Percentiles rank a stretch among this genome's conserved stretches.
These are phyloP conservation scores for Dorcus hopei DNA, from an alignment of 2,888 invertebrate genomes.

Conservation along the genomic window DNA sequence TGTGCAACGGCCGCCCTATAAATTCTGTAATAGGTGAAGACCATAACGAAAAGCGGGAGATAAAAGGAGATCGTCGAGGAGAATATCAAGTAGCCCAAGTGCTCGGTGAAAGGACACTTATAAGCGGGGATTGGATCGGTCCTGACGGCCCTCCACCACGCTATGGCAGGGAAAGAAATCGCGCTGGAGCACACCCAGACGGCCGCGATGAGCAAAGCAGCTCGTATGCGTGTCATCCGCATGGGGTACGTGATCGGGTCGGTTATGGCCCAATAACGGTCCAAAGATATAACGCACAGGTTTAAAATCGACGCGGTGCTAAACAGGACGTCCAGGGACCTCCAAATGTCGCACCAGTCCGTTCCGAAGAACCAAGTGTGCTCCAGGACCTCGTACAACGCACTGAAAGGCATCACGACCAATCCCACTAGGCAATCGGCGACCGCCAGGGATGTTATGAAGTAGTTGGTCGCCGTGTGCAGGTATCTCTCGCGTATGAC, in stretches of 20 bases:
- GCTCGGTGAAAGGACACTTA: constrained; percentile 95
- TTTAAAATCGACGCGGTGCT: constrained; percentile 97
- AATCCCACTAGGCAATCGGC: constrained; percentile 95
- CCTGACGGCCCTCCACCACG: constrained; percentile 90
- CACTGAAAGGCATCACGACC: constrained; percentile 97
- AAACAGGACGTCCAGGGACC: constrained; percentile 93
- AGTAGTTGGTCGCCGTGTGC: constrained; percentile 96
- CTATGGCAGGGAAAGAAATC: constrained; percentile 97
- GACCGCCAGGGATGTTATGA: constrained; percentile 93
- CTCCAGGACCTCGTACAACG: constrained; percentile 82
- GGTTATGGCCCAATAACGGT: constrained; percentile 98
- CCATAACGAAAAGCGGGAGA: constrained; percentile 93
- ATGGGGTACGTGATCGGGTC: constrained; percentile 97
- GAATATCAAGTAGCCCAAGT: constrained; percentile 93
- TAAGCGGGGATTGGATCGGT: constrained; percentile 76
- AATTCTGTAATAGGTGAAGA: constrained; percentile 95
- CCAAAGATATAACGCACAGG: constrained; percentile 93
- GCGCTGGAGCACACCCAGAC: constrained; percentile 97
- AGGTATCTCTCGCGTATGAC: constrained; percentile 90
- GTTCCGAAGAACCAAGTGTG: constrained; percentile 93
- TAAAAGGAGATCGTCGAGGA: constrained; percentile 98
- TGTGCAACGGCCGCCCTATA: constrained; percentile 92
- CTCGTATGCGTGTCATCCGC: constrained; percentile 85
- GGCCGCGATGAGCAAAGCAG: constrained; percentile 82
- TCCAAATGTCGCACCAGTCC: constrained; percentile 97